Percentiles rank a stretch among this genome's conserved stretches.
These are phyloP conservation scores for Cavia aperea DNA, from an alignment of 2,113 vertebrate genomes.

Conservation along the genomic window DNA sequence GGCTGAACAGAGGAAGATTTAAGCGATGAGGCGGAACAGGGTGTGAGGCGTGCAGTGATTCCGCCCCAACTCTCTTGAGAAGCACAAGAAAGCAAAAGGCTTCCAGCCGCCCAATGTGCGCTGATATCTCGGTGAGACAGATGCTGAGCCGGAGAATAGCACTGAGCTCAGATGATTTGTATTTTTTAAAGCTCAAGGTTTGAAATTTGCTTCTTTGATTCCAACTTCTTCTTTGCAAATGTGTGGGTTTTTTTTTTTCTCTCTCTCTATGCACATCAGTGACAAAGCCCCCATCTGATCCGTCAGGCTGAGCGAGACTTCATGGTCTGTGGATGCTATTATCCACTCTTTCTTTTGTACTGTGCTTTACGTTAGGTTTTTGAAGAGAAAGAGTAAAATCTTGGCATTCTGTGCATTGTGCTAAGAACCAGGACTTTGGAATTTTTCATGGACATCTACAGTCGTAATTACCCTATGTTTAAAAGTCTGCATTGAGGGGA, in stretches of 20 bases:
- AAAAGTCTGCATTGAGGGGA: neutral
- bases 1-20: conserved; percentile 56
- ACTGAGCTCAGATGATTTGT: conserved; percentile 54
- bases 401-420: neutral
- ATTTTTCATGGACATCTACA: neutral
- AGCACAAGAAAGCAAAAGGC: conserved; percentile 60
- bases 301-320: neutral
- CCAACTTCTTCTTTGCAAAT: conserved; percentile 46
- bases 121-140: conserved; percentile 70
- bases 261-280: neutral
- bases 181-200: conserved; percentile 59
- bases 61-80: conserved; percentile 50
- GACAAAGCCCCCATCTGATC: conserved; percentile 29
- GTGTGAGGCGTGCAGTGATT: conserved; percentile 63
- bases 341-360: neutral
- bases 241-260: neutral
- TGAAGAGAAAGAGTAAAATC: conserved; percentile 13
- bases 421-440: conserved; percentile 14
- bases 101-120: conserved; percentile 20
- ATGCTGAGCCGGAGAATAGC: conserved; percentile 57
- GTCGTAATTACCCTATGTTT: neutral
- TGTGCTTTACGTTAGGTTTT: neutral
- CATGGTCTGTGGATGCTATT: neutral
- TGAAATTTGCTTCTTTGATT: conserved; percentile 43
- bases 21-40: conserved; percentile 57